Base-by-base conservation (phyloP, 2,888 invertebrate genomes). In the Andrena flavipes region DNA sequence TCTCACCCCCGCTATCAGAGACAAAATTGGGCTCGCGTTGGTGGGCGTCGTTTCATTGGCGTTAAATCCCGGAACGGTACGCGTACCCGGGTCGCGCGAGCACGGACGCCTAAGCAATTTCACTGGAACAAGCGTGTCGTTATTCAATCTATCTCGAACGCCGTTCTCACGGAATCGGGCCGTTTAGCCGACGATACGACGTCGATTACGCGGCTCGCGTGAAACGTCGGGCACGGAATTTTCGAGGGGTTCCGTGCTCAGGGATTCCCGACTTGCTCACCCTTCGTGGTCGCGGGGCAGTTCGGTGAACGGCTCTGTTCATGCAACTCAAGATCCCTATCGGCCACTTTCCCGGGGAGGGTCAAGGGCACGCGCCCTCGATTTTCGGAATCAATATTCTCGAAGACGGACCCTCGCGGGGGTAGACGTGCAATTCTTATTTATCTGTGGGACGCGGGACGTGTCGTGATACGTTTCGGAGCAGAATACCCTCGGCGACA, bases 111-210 rank as follows among this genome's bases (percentile, higher is more conserved):
- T 67, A 33, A 64, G 68, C 76, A 60, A 79, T 76, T 70, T 64
- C 69, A 20, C 70, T 54, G 60, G 70, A 60, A 76, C 65, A 76
- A 80, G 59, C 77, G 70, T 60, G 77, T 76, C 71, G 76, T 80
- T 76, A 80, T 80, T 70, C 70, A 65, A 76, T 80, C 76, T 60
- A 76, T 71, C 70, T 42, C 70, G 65, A 60, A 16, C 54, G 29
- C 30, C 72, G 56, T 63, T 69, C 76, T 76, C 80, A 71, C 64
- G 51, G 64, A 75, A 79, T 75, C 68, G 49, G 29, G 33, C 49
- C 63, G 76, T 76, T 70, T 29, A 29, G 49, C 60, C 8, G 65
- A 60, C 65, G 59, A 63, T 76, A 54, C 62, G 29, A 16, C 35
- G 59, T 49, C 49, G 67, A 77, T 77, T 65, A 35, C 30, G 42